Evolutionary conservation across 2,113 vertebrate genomes (phyloP).

Genomic region (Tapirus terrestris): DNA sequence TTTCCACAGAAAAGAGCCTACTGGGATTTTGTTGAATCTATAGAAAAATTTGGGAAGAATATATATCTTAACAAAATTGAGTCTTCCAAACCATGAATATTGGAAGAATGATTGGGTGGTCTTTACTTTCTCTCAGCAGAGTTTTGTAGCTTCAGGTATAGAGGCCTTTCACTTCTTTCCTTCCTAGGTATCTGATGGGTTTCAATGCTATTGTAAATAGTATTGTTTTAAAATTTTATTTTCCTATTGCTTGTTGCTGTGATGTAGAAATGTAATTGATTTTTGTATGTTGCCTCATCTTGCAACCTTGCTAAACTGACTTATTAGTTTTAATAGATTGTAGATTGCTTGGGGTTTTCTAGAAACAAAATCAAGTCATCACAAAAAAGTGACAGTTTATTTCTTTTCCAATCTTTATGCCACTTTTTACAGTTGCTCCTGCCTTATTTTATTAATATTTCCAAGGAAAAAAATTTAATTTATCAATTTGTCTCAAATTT

Average conservation of each 20-base stretch:
- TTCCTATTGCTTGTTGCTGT: background rate
- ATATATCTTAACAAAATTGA: background rate
- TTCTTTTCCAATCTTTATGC: background rate
- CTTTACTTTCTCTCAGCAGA: background rate
- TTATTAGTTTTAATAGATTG: background rate
- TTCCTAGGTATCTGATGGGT: background rate
- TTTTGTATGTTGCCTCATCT: background rate
- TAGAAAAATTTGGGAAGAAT: background rate
- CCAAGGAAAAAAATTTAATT: no score
- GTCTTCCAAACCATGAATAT: background rate
- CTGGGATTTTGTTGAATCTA: background rate
- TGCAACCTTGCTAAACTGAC: background rate
- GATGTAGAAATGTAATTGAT: background rate
- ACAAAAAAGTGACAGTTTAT: background rate
- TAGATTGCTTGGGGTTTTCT: background rate
- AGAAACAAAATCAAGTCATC: background rate
- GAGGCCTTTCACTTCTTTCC: background rate
- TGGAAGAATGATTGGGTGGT: background rate
- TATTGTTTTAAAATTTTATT: background rate
- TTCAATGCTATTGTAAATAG: background rate
- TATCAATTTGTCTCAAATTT: no score
- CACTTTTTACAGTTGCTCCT: background rate
- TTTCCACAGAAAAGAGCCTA: background rate
- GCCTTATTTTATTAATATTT: background rate
- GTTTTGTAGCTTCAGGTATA: background rate